Evolutionary conservation across 1,140 invertebrate genomes (phyloP), one percentile per base, ranked within the genome.

Genomic region (Phthorimaea operculella): DNA sequence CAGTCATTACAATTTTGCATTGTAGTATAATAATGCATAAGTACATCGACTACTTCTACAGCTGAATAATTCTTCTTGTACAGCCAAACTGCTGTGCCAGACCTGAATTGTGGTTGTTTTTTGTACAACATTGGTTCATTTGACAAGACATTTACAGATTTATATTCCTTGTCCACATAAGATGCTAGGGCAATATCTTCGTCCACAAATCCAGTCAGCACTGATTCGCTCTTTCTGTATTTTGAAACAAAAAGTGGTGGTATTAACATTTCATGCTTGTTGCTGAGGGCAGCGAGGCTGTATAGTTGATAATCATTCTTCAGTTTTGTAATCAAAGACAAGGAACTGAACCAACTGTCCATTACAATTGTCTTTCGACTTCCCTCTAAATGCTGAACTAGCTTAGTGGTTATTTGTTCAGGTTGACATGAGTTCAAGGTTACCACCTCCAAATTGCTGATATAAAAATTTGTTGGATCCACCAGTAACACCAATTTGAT

Each of bases 1-100:
- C 87, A 89, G 66, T 87, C 79, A 61, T 83, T 79, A 50, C 82
- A 83, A 49, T 82, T 70, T 48, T 86, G 74, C 64, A 77, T 72
- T 7, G 82, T 83, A 36, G 81, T 86, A 55, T 87, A 87, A 66
- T 83, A 84, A 64, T 82, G 63, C 70, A 79, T 79, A 48, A 86
- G 60, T 54, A 85, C 75, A 68, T 87, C 82, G 51, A 85, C 48
- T 18, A 81, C 69, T 84, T 86, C 76, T 18, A 87, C 80, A 8
- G 74, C 72, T 28, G 69, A 71, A 36, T 86, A 74, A 57, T 79
- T 70, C 59, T 73, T 79, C 54, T 83, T 86, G 63, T 86, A 87
- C 17, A 60, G 57, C 17, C 71, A 72, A 17, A 82, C 76, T 11
- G 65, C 66, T 28, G 44, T 14, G 71, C 70, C 33, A 64, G 59